A percentile compares a stretch with the other conserved stretches of the same genome.
Evolutionary conservation across 2,113 vertebrate species (phyloP).

Genomic region (Hippocampus zosterae): DNA sequence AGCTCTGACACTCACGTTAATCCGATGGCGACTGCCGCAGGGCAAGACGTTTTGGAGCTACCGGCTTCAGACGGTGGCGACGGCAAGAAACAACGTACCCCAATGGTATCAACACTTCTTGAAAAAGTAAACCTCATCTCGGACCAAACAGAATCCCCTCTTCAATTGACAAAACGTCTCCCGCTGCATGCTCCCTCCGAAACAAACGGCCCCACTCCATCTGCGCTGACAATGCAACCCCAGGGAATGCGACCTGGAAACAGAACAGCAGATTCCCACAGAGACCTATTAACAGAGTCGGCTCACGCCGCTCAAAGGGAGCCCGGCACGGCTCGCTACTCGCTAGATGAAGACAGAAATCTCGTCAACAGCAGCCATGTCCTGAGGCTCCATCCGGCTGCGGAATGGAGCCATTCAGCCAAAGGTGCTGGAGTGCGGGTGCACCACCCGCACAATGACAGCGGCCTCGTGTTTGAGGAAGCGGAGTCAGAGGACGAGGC

Average conservation of each 20-base stretch:
- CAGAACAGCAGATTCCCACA: conserved; percentile 49
- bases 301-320: conserved; percentile 50
- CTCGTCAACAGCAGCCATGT: conserved; percentile 65
- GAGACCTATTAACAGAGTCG: conserved; percentile 61
- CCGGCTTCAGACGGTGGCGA: conserved; percentile 30
- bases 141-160: conserved; percentile 53
- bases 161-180: conserved; percentile 55
- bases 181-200: conserved; percentile 39
- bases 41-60: conserved; percentile 37
- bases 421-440: conserved; percentile 27
- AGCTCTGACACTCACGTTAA: conserved; percentile 31
- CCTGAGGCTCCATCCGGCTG: conserved; percentile 71
- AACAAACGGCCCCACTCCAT: conserved; percentile 47
- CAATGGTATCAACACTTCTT: conserved; percentile 53
- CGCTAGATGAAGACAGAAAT: conserved; percentile 50
- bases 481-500: conserved; percentile 30
- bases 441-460: conserved; percentile 35
- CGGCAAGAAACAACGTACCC: conserved; percentile 57
- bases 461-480: conserved; percentile 72
- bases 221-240: conserved; percentile 59
- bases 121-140: conserved; percentile 54
- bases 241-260: conserved; percentile 43
- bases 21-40: conserved; percentile 37
- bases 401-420: conserved; percentile 40
- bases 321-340: conserved; percentile 54